These are phyloP conservation scores for Agelastica alni DNA, from an alignment of 2,888 invertebrate genomes.

Conservation along the genomic window DNA sequence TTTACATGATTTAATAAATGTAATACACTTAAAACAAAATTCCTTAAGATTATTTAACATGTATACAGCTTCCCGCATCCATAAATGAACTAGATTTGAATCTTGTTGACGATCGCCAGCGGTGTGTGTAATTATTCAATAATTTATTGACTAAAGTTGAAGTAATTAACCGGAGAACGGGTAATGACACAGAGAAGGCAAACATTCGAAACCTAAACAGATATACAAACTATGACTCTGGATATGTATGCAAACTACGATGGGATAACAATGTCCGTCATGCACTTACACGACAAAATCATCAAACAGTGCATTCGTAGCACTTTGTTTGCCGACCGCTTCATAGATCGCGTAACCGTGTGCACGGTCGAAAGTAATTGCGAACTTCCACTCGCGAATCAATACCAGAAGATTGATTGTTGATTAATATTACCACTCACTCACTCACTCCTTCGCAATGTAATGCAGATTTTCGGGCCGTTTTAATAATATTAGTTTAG, in stretches of 20 bases:
- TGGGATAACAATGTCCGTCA: slow-evolving; percentile 45
- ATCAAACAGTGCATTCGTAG: slow-evolving; percentile 47
- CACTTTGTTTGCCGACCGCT: slow-evolving; percentile 46
- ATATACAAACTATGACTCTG: slow-evolving; percentile 34
- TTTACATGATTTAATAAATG: too few species aligned
- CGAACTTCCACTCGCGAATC: slow-evolving; percentile 27
- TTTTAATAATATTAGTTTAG: slow-evolving; percentile 14
- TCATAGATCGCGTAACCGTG: slow-evolving; percentile 40
- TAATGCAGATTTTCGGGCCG: slow-evolving; percentile 5
- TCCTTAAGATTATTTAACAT: too few species aligned
- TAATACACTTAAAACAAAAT: too few species aligned
- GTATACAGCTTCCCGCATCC: background rate
- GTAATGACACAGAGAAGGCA: slow-evolving; percentile 36
- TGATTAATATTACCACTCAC: slow-evolving; percentile 28
- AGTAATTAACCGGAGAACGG: slow-evolving; percentile 23
- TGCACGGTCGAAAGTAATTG: slow-evolving; percentile 35
- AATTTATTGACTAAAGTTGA: slow-evolving; percentile 22
- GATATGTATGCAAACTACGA: slow-evolving; percentile 41
- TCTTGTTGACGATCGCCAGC: slow-evolving; percentile 1
- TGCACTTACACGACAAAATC: slow-evolving; percentile 45
- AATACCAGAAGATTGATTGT: slow-evolving; percentile 35
- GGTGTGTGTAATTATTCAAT: slow-evolving; percentile 8
- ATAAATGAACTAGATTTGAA: slow-evolving; percentile 1
- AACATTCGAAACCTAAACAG: slow-evolving; percentile 30
- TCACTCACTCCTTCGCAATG: slow-evolving; percentile 15